A percentile compares a stretch with the other conserved stretches of the same genome.
Conservation (phyloP, 2,888 invertebrate species). For the Plebejus argus region DNA sequence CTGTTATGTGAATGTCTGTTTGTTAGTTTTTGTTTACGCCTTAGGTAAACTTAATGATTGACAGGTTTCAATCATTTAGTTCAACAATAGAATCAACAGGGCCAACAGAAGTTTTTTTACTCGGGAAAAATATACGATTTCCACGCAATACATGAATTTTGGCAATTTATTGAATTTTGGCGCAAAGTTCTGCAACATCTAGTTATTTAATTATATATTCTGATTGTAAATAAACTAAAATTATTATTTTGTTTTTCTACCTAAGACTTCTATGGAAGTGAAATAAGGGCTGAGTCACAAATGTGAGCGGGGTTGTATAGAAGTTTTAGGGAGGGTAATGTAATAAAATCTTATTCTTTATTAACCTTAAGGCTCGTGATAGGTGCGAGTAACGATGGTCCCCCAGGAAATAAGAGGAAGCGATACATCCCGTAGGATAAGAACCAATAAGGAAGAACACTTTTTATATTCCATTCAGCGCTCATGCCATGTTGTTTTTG, state of each 20-base stretch:
- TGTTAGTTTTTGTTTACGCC: background rate
- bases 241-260: background rate
- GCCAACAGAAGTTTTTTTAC: no score
- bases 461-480: conserved; percentile 49
- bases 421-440: conserved; percentile 49
- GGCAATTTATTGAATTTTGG: no score
- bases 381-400: conserved; percentile 63
- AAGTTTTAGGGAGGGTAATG: conserved; percentile 48
- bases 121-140: no score
- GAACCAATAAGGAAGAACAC: conserved; percentile 33
- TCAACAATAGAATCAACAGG: no score
- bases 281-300: background rate
- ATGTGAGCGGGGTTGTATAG: background rate
- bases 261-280: background rate
- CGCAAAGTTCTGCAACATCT: no score
- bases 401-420: conserved; percentile 65
- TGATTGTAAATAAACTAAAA: no score
- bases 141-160: no score
- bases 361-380: conserved; percentile 59
- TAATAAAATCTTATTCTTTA: conserved; percentile 59
- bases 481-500: conserved; percentile 43
- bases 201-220: no score
- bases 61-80: no score
- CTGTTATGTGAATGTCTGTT: background rate
- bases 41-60: no score